Base-by-base conservation (phyloP, 2,113 vertebrate genomes). In the Malurus melanocephalus region DNA sequence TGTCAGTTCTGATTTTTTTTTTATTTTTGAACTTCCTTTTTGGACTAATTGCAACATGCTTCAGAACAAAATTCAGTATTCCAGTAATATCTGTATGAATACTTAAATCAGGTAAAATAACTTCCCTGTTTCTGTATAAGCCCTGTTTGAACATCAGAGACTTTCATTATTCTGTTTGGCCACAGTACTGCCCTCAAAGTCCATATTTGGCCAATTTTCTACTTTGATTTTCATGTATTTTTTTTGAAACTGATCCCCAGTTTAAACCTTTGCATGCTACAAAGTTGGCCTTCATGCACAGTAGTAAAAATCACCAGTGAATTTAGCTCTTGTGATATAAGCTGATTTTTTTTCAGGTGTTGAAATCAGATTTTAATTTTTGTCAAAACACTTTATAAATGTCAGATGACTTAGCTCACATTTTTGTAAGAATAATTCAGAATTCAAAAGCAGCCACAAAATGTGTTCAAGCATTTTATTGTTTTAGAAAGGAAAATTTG, bases 91-190 rank as follows among this genome's bases (percentile, higher is more conserved):
- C 32, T 64, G 17, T 48, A 56, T 84, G 80, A 91, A 80, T 75
- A 71, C 16, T 60, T 89, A 74, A 75, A 86, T 38, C 48, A 77
- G 48, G 61, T 86, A 71, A 85, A 83, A 93, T 66, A 93, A 71
- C 65, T 89, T 94, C 22, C n/a, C 26, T 69, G 14, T 83, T 91
- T 80, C 68, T 88, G 3, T 74, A n/a, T 83, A 65, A 85, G 16
- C 24, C 81, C 45, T 73, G 7, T 69, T 73, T 85, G 60, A 91
- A 74, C 52, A 71, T 83, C 65, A 88, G 68, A 95, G 48, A 67
- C 62, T 60, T 87, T 88, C 45, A 42, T 90, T 80, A 67, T 55
- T 91, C 85, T 67, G 13, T 86, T 86, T 90, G 69, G 42, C 83
- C 80, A 53, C 35, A 67, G 40, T 40, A n/a, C 71, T 87, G 19